A percentile compares a stretch with the other conserved stretches of the same genome.
Evolutionary conservation across 2,113 vertebrate species (phyloP).

Genomic region (Arothron firmamentum): DNA sequence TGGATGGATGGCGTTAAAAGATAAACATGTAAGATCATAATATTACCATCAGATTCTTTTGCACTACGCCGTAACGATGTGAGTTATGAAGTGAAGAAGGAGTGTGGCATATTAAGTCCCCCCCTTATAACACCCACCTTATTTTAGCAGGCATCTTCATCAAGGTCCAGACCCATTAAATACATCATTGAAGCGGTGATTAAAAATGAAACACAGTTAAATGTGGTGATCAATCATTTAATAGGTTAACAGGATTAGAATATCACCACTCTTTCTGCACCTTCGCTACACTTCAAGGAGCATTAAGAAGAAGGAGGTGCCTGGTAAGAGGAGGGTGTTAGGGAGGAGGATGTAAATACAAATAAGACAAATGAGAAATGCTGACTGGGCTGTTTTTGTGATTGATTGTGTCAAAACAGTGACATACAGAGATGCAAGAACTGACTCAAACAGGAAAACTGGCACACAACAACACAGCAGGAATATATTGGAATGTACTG

Average conservation of each 20-base stretch:
- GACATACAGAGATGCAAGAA: too few species aligned
- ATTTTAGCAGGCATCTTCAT: conserved; percentile 62
- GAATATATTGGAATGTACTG: too few species aligned
- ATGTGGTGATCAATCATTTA: conserved; percentile 66
- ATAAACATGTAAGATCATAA: too few species aligned
- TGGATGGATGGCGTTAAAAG: too few species aligned
- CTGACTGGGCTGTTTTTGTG: too few species aligned
- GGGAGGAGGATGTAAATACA: background rate
- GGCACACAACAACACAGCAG: too few species aligned
- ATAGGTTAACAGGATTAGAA: conserved; percentile 57
- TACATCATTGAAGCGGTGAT: conserved; percentile 71
- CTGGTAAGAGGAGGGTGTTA: background rate
- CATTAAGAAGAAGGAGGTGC: too few species aligned
- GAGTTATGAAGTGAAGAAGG: conserved; percentile 3
- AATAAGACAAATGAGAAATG: too few species aligned
- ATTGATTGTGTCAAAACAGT: too few species aligned
- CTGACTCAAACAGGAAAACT: too few species aligned
- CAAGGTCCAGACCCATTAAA: conserved; percentile 66
- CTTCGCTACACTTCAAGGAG: background rate
- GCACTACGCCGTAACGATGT: too few species aligned
- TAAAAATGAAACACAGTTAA: conserved; percentile 74
- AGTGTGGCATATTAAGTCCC: background rate
- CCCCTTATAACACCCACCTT: conserved; percentile 17
- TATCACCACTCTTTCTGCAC: conserved; percentile 34
- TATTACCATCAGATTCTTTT: too few species aligned